phyloP scores from a whole-genome alignment of 2,797 vertebrate species.

The Eutrigla gurnardus region DNA sequence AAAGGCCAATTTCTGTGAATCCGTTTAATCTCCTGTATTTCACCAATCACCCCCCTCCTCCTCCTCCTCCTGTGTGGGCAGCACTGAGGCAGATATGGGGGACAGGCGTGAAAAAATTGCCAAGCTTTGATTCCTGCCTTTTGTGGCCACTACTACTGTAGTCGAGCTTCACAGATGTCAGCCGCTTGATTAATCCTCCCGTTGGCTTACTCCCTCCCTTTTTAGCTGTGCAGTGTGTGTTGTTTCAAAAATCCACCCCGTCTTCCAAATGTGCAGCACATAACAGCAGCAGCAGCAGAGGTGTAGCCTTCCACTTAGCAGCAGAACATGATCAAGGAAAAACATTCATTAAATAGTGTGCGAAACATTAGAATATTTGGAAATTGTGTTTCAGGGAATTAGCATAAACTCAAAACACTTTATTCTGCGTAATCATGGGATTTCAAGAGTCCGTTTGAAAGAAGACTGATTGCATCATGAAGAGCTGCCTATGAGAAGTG shows the following conservation, averaged over 20 bases:
- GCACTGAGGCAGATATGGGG: slow-evolving; percentile 17
- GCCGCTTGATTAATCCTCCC: slow-evolving; percentile 49
- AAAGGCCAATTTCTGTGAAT: slow-evolving; percentile 32
- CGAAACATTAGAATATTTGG: not conserved
- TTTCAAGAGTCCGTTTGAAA: slow-evolving; percentile 7
- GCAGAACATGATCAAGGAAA: not conserved
- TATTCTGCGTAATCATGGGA: not conserved
- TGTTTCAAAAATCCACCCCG: slow-evolving; percentile 13
- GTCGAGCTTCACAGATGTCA: slow-evolving; percentile 52
- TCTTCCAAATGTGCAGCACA: slow-evolving; percentile 16
- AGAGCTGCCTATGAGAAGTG: not conserved
- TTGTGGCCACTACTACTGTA: slow-evolving; percentile 17
- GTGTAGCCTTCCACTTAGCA: not conserved
- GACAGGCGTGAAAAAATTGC: slow-evolving; percentile 12
- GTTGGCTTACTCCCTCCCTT: slow-evolving; percentile 19
- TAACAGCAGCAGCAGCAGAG: slow-evolving; percentile 7
- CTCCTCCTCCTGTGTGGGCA: slow-evolving; percentile 23
- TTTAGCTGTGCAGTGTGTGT: not conserved
- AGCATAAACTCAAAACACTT: slow-evolving; percentile 1
- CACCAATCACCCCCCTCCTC: slow-evolving; percentile 45
- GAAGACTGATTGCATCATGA: not conserved
- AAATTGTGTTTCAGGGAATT: not conserved
- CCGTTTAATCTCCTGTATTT: slow-evolving; percentile 32
- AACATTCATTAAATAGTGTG: not conserved
- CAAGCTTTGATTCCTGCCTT: slow-evolving; percentile 39